Percentiles rank a stretch among this genome's conserved stretches.
Evolutionary conservation across 2,888 invertebrate genomes (phyloP).

Genomic region (Apantesis nais): DNA sequence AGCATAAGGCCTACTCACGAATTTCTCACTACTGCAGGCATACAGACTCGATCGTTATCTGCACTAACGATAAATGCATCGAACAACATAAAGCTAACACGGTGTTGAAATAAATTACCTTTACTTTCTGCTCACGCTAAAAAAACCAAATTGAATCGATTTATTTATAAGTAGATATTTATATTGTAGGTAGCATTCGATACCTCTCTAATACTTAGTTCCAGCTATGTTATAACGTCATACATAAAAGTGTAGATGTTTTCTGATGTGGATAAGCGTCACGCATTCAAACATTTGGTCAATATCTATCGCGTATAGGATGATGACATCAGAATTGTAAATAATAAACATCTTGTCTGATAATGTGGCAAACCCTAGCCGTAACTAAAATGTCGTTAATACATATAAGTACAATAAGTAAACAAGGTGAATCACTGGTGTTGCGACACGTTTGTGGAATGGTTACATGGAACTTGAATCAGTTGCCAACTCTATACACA

Average conservation of each 20-base stretch:
- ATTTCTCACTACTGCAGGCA: constrained; percentile 77
- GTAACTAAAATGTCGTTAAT: constrained; percentile 46
- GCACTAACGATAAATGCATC: constrained; percentile 70
- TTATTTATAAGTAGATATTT: constrained; percentile 22
- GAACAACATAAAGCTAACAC: constrained; percentile 48
- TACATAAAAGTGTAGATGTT: constrained; percentile 39
- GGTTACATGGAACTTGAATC: constrained; percentile 58
- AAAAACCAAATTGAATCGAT: constrained; percentile 11
- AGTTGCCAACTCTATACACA: constrained; percentile 69
- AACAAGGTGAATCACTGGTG: constrained; percentile 73
- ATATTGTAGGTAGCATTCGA: constrained; percentile 19
- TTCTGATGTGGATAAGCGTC: constrained; percentile 30
- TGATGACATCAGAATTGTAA: constrained; percentile 46
- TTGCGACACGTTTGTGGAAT: constrained; percentile 61
- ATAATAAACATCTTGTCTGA: constrained; percentile 41
- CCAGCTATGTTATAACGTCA: constrained; percentile 21
- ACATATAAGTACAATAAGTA: constrained; percentile 51
- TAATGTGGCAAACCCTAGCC: constrained; percentile 55
- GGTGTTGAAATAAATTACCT: constrained; percentile 37
- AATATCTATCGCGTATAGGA: constrained; percentile 21
- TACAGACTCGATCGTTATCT: constrained; percentile 70
- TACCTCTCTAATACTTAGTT: constrained; percentile 15
- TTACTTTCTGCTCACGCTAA: constrained; percentile 22
- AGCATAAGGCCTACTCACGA: constrained; percentile 65
- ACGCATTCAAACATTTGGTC: constrained; percentile 20